phyloP scores from a whole-genome alignment of 2,797 vertebrate genomes.

The Calcarius lapponicus region DNA sequence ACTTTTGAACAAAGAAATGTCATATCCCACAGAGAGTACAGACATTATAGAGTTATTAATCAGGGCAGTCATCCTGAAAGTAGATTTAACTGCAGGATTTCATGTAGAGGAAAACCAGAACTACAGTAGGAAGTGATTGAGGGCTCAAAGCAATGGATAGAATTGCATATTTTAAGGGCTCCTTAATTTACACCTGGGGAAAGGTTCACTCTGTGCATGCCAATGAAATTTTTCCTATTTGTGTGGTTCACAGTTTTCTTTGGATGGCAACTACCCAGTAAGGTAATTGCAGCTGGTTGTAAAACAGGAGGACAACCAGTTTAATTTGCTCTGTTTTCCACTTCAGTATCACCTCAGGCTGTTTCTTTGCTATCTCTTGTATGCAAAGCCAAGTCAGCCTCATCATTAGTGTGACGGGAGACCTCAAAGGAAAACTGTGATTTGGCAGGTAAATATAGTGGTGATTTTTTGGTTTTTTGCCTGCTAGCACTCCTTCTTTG shows the following conservation, averaged over 20 bases:
- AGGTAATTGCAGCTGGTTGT: neutral
- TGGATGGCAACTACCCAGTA: neutral
- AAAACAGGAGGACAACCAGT: neutral
- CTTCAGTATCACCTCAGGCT: neutral
- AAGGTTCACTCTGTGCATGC: neutral
- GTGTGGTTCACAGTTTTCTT: neutral
- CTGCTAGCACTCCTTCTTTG: neutral
- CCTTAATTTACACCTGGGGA: conserved; percentile 3
- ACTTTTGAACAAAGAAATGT: conserved; percentile 62
- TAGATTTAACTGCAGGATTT: conserved; percentile 45
- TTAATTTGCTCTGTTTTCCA: conserved; percentile 32
- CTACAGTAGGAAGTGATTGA: conserved; percentile 32
- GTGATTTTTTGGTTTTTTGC: neutral
- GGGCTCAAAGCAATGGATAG: neutral
- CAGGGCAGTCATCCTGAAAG: conserved; percentile 48
- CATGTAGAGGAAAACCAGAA: conserved; percentile 21
- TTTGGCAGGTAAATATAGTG: neutral
- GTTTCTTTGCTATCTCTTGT: neutral
- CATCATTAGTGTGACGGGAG: neutral
- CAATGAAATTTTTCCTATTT: conserved; percentile 6
- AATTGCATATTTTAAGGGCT: conserved; percentile 31
- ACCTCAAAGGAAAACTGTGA: neutral
- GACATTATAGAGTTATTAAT: conserved; percentile 61
- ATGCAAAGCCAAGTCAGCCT: neutral
- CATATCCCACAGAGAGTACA: conserved; percentile 53